Conservation (phyloP, 2,888 invertebrate genomes). For the Agriopis leucophaearia region DNA sequence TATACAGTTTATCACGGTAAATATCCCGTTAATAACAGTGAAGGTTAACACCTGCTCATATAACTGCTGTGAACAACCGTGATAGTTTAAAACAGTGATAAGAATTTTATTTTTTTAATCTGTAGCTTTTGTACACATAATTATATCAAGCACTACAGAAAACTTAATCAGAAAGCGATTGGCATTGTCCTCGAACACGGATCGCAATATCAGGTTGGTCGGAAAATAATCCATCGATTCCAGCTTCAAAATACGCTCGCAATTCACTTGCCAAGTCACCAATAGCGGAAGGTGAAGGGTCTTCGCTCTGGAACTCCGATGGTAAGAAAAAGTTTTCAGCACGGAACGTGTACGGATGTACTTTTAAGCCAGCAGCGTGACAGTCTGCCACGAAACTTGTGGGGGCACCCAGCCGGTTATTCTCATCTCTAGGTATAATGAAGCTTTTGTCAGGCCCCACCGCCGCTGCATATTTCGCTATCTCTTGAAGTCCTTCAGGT, state of each 20-base stretch:
- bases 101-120: no score
- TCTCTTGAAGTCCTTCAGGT: conserved; percentile 67
- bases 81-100: no score
- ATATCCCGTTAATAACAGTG: no score
- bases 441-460: conserved; percentile 77
- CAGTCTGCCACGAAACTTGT: conserved; percentile 73
- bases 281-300: conserved; percentile 51
- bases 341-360: conserved; percentile 79
- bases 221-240: conserved; percentile 76
- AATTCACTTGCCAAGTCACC: conserved; percentile 71
- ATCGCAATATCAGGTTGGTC: conserved; percentile 76
- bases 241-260: conserved; percentile 68
- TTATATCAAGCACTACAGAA: background rate
- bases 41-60: no score
- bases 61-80: no score
- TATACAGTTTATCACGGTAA: no score
- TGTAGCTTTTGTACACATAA: background rate
- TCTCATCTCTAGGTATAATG: conserved; percentile 71
- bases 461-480: conserved; percentile 74
- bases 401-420: conserved; percentile 60
- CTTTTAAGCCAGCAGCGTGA: conserved; percentile 70
- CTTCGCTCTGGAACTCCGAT: conserved; percentile 62
- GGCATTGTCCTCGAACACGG: conserved; percentile 51
- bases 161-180: conserved; percentile 5
- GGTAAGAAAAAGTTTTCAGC: conserved; percentile 76